Percentiles rank a stretch among this genome's conserved stretches.
phyloP scores from a whole-genome alignment of 2,113 vertebrate genomes.

The Pelecanoides urinatrix region DNA sequence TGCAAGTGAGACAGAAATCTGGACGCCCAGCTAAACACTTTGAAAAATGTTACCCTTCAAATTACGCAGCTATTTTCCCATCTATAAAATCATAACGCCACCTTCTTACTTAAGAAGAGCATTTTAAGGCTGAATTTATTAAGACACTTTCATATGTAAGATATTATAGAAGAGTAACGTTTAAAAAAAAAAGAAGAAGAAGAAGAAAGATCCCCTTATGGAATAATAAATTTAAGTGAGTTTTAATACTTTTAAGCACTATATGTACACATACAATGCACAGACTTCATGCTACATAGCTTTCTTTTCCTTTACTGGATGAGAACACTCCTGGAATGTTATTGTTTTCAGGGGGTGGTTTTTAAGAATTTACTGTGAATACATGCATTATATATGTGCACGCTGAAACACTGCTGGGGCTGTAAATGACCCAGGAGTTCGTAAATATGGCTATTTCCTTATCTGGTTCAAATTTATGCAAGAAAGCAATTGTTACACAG shows the following conservation, averaged over 20 bases:
- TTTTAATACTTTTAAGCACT: background rate
- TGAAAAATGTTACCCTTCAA: background rate
- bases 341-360: background rate
- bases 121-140: constrained; percentile 7
- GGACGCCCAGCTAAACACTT: background rate
- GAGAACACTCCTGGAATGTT: constrained; percentile 35
- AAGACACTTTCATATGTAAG: background rate
- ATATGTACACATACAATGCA: background rate
- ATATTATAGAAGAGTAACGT: background rate
- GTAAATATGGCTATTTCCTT: constrained; percentile 20
- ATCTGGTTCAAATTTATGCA: constrained; percentile 8
- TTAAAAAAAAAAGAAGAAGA: background rate
- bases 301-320: background rate
- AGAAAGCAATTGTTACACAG: background rate
- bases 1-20: background rate
- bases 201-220: background rate
- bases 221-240: background rate
- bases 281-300: background rate
- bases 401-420: background rate
- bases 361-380: constrained; percentile 41
- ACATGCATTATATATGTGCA: background rate
- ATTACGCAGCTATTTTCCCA: background rate
- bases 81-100: background rate
- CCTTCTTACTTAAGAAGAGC: background rate
- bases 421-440: constrained; percentile 26